Percentiles rank a stretch among this genome's conserved stretches.
These are phyloP conservation scores for Perognathus longimembris DNA, from an alignment of 2,113 vertebrate genomes.

Conservation along the genomic window DNA sequence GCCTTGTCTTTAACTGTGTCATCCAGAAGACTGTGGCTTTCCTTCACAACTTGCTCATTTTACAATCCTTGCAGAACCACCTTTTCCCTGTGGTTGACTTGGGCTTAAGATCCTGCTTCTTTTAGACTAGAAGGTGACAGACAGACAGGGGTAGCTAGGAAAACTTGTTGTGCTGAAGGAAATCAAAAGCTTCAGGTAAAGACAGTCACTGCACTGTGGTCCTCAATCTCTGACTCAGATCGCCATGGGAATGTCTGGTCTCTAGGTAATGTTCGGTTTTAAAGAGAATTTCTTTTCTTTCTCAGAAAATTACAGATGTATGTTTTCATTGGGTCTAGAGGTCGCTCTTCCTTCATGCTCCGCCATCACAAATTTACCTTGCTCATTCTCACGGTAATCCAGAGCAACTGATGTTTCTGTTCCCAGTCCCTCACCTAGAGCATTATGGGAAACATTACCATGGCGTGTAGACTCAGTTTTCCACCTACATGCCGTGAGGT, in stretches of 20 bases:
- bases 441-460: too few relatives aligned
- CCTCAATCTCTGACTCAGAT: not conserved
- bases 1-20: accelerated
- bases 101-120: not conserved
- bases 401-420: accelerated
- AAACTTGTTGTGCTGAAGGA: slow-evolving; percentile 6
- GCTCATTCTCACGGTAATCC: not conserved
- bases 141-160: not conserved
- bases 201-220: not conserved
- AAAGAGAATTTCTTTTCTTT: not conserved
- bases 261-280: not conserved
- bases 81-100: not conserved
- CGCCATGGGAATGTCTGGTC: not conserved
- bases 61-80: not conserved
- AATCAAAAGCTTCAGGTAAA: not conserved
- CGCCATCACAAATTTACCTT: not conserved
- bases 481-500: too few relatives aligned
- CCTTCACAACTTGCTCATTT: not conserved
- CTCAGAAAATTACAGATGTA: not conserved
- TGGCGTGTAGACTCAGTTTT: too few relatives aligned
- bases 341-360: not conserved
- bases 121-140: not conserved
- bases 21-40: not conserved
- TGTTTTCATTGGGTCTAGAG: not conserved
- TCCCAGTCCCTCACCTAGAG: too few relatives aligned